A percentile compares a stretch with the other conserved stretches of the same genome.
Evolutionary conservation across 2,888 invertebrate genomes (phyloP).

Genomic region (Pyrrhosoma nymphula): DNA sequence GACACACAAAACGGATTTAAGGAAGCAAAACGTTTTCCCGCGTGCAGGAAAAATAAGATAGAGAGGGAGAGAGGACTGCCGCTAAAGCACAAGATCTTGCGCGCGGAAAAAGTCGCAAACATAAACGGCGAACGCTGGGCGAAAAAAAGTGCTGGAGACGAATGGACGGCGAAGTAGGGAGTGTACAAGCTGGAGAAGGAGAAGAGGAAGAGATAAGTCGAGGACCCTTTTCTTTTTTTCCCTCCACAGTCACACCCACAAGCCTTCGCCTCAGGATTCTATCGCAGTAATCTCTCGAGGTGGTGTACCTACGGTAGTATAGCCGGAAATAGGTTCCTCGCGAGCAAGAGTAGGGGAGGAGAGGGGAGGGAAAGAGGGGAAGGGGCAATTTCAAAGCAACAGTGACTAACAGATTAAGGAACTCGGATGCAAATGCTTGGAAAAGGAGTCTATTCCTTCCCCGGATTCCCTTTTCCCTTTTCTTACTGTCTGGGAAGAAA

Average conservation of each 20-base stretch:
- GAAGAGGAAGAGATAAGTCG: background rate
- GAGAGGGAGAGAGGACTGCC: background rate
- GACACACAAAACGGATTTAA: background rate
- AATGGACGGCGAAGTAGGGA: background rate
- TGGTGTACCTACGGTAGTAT: background rate
- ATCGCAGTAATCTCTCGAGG: slow-evolving; percentile 12
- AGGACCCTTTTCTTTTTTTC: background rate
- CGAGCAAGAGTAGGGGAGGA: background rate
- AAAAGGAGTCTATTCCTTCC: background rate
- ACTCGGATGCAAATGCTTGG: background rate
- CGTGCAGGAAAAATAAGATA: background rate
- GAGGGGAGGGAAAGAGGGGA: background rate
- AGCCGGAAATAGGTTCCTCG: background rate
- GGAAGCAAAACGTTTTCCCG: background rate
- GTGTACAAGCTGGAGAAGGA: background rate
- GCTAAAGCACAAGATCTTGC: background rate
- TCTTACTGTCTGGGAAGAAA: background rate
- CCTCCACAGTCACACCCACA: background rate
- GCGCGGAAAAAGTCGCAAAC: background rate
- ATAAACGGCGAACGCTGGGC: background rate
- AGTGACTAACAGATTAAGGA: background rate
- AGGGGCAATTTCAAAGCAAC: background rate
- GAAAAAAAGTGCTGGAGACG: background rate
- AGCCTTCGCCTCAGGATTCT: background rate
- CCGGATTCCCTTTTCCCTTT: background rate